Conservation (phyloP, 2,797 vertebrate species). For the Masticophis lateralis region DNA sequence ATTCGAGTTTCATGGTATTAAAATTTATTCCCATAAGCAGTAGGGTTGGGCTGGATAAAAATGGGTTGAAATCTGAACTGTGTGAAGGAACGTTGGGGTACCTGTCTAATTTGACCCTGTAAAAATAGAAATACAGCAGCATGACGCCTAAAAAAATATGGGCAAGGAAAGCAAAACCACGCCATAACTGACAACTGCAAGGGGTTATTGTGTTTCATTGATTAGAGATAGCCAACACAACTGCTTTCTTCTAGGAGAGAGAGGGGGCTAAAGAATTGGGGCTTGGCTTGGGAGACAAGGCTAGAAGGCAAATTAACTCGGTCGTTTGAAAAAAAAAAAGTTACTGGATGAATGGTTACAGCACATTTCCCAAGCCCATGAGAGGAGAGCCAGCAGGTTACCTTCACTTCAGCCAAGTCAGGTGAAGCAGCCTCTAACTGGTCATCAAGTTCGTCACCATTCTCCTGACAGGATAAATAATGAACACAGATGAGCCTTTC, state of each 20-base stretch:
- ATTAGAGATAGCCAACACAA: not conserved
- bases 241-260: too few species aligned
- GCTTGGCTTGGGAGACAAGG: not conserved
- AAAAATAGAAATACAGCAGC: not conserved
- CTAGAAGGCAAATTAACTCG: not conserved
- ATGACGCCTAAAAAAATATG: not conserved
- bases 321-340: not conserved
- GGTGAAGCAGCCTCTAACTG: conserved; percentile 68
- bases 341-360: not conserved
- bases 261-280: not conserved
- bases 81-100: too few species aligned
- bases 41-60: not conserved
- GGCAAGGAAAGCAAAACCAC: not conserved
- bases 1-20: not conserved
- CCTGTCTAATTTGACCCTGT: not conserved
- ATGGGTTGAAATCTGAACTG: not conserved
- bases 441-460: conserved; percentile 70
- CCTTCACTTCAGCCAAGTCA: conserved; percentile 73
- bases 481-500: conserved; percentile 5
- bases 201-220: too few species aligned
- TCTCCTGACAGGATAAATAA: conserved; percentile 63
- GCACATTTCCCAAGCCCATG: not conserved
- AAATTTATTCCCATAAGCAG: not conserved
- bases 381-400: conserved; percentile 44
- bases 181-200: not conserved